Evolutionary conservation across 2,113 vertebrate species (phyloP), one percentile per base, ranked within the genome.

Genomic region (Mystacornis crossleyi): DNA sequence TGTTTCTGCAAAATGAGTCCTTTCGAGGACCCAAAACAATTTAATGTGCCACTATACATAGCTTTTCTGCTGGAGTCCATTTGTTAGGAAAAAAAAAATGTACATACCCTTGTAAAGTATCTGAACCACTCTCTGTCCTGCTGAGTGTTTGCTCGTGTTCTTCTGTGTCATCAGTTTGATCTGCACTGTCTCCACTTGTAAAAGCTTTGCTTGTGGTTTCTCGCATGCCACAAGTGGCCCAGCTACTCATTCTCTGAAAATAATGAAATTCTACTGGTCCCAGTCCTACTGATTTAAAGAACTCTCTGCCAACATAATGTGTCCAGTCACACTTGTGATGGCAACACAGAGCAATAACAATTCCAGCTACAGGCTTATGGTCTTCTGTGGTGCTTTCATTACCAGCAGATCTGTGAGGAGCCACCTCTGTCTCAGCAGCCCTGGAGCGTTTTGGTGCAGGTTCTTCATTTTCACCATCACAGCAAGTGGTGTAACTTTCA

Each of bases 241-340:
- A 99, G 86, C 99, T 99, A 75, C 99, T 99, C 99, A 99, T 99
- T 78, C 99, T 98, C 92, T 99, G 99, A 97, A 99, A 99, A 69
- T 98, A 98, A 23, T 98, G 92, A 86, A 99, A 99, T 95, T 99
- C 99, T 8, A 50, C 62, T 4, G 98, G 96, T 14, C 99, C 99
- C 17, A 99, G 98, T 89, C 99, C 99, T 61, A 93, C 95, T 67
- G 98, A 96, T 86, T 80, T 97, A 95, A 99, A 99, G 96, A 99
- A 99, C 48, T 98, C 97, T 97, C 97, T 98, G 80, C 99, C 99
- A n/a, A 99, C 99, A 13, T 99, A 99, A 94, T 99, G 99, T 58
- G 97, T 98, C 99, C 99, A 99, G 71, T 99, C 98, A 86, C 99
- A 99, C 86, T 99, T 98, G 92, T 99, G 99, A 96, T 99, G 99